Evolutionary conservation across 2,113 vertebrate genomes (phyloP), one percentile per base, ranked within the genome.

Genomic region (Accipiter cooperii): DNA sequence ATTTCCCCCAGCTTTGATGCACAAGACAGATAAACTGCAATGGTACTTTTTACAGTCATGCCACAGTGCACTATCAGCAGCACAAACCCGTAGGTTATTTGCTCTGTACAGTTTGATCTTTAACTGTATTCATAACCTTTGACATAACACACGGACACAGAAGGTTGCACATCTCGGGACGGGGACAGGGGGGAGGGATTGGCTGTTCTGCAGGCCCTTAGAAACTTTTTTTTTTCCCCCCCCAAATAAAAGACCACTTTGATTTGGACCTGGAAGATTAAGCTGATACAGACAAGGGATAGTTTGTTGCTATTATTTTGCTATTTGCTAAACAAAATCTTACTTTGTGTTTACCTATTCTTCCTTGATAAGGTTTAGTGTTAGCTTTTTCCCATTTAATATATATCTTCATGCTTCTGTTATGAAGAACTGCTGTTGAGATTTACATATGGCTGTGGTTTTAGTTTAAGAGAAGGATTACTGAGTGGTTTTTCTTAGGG

Each of bases 111-210:
- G n/a, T 60, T 70, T 13, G 47, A 70, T 68, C 26, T 71, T 55
- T 20, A 44, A 19, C 60, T 55, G 19, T 47, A 10, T 19, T 34
- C n/a, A 4, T 3, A 20, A 7, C 40, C 60, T 81, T 20, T 44
- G 49, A 31, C 18, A 21, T 3, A 42, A 17, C 9, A 4, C 5
- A 10, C 24, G 18, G 28, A 34, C 18, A 33, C 17, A 14, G 19
- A 12, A 42, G 25, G 57, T 8, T 60, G 33, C 3, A 0, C 9
- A 26, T 47, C 64, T 60, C 1, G 0, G 34, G 0, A 9, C 12
- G 40, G 10, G 66, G n/a, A n/a, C n/a, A n/a, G 0, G 34, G 0
- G 14, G 70, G 38, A 5, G 40, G 40, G 40, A 63, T 13, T 8
- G 28, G n/a, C 34, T 70, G 42, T 12, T 33, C n/a, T 31, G 38